A percentile compares a stretch with the other conserved stretches of the same genome.
phyloP scores from a whole-genome alignment of 2,113 vertebrate species.

The Struthio camelus region DNA sequence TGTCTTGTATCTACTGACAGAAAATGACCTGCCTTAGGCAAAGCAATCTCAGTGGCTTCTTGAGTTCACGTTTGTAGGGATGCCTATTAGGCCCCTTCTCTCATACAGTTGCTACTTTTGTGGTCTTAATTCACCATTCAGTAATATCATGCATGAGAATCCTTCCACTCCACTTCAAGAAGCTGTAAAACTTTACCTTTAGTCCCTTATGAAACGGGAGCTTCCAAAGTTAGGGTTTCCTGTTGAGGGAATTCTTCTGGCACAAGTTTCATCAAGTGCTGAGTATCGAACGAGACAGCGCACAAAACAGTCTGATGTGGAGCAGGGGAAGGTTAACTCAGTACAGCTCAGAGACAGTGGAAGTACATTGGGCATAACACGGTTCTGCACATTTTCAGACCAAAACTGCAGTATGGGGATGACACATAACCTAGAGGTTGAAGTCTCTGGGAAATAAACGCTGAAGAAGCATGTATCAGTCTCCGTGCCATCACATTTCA shows the following conservation, averaged over 20 bases:
- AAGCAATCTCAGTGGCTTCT: neutral
- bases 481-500: neutral
- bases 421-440: neutral
- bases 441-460: neutral
- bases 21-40: neutral
- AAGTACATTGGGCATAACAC: rapidly evolving
- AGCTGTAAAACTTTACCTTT: neutral
- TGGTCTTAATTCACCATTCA: neutral
- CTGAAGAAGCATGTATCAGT: neutral
- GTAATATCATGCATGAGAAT: neutral
- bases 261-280: neutral
- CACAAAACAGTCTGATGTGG: neutral
- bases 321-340: neutral
- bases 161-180: neutral
- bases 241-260: neutral
- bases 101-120: neutral
- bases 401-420: neutral
- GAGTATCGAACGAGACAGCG: neutral
- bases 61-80: neutral
- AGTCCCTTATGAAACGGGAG: neutral
- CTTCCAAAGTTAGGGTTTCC: neutral
- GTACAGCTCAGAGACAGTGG: neutral
- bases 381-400: neutral
- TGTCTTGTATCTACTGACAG: neutral
- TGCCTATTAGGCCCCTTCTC: neutral